Evolutionary conservation across 2,113 vertebrate genomes (phyloP).

Genomic region (Cathartes aura): DNA sequence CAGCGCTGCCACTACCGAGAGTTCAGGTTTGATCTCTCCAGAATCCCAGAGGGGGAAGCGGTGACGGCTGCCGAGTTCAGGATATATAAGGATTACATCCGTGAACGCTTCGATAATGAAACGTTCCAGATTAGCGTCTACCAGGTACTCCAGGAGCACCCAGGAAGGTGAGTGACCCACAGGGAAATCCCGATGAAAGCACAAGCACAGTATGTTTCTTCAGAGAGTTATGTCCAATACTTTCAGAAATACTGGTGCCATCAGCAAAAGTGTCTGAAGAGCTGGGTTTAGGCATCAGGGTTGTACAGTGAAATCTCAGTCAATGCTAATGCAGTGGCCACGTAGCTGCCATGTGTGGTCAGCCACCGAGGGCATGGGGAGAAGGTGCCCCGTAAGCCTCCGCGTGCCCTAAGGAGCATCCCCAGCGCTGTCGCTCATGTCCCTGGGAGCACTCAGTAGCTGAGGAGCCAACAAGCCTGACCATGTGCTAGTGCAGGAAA

Average conservation of each 20-base stretch:
- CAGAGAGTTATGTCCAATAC: fast-evolving
- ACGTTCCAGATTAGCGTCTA: constrained; percentile 91
- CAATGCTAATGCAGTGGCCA: fast-evolving
- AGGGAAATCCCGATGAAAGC: neutral
- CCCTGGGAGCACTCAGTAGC: neutral
- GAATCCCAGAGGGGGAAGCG: constrained; percentile 91
- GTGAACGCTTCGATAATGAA: constrained; percentile 85
- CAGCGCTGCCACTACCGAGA: constrained; percentile 87
- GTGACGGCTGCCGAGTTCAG: constrained; percentile 93
- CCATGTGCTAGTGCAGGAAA: fast-evolving
- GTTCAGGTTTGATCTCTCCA: constrained; percentile 92
- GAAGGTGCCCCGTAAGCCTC: neutral
- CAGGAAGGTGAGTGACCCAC: constrained; percentile 79
- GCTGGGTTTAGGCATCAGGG: neutral
- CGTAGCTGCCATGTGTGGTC: fast-evolving
- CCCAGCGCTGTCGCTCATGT: fast-evolving
- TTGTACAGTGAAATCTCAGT: too few species aligned
- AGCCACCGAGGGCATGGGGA: fast-evolving
- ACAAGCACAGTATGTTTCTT: neutral
- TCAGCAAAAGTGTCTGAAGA: neutral
- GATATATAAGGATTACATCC: constrained; percentile 91
- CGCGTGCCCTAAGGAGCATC: fast-evolving
- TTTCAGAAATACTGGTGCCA: fast-evolving
- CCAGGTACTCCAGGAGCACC: constrained; percentile 88
- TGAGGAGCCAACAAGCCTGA: neutral